Percentiles rank a stretch among this genome's conserved stretches.
phyloP scores from a whole-genome alignment of 2,888 invertebrate species.

The Papilio protenor region DNA sequence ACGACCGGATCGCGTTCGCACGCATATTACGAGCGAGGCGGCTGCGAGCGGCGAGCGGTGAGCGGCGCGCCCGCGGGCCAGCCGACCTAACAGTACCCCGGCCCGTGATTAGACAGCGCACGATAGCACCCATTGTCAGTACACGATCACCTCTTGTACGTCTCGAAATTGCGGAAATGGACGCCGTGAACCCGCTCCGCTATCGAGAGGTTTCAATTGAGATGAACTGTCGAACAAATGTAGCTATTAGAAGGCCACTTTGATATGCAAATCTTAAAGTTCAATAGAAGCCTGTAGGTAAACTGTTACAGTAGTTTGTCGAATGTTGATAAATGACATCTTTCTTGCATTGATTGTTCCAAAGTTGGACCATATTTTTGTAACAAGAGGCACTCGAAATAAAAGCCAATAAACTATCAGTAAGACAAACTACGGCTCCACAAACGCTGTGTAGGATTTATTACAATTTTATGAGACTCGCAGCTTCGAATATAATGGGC shows the following conservation, averaged over 20 bases:
- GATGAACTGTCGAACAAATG: constrained; percentile 67
- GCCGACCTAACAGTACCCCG: constrained; percentile 78
- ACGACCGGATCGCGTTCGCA: constrained; percentile 81
- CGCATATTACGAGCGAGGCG: constrained; percentile 74
- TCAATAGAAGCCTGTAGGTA: constrained; percentile 7
- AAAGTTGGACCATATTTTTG: background rate
- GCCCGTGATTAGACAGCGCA: constrained; percentile 82
- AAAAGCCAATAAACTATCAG: constrained; percentile 8
- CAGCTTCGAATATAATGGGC: constrained; percentile 62
- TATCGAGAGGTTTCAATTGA: constrained; percentile 83
- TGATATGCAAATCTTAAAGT: constrained; percentile 30
- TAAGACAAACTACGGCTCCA: constrained; percentile 23
- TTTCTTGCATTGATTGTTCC: background rate
- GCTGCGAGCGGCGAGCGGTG: constrained; percentile 52
- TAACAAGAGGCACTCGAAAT: background rate
- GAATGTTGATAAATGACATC: background rate
- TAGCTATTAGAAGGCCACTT: constrained; percentile 63
- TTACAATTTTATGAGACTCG: constrained; percentile 54
- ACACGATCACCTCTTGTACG: constrained; percentile 81
- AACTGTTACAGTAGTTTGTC: background rate
- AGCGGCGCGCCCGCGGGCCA: constrained; percentile 65
- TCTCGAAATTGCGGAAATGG: constrained; percentile 83
- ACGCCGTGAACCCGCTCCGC: constrained; percentile 76
- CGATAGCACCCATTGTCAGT: constrained; percentile 82
- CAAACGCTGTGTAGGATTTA: constrained; percentile 53